A percentile compares a stretch with the other conserved stretches of the same genome.
Conservation (phyloP, 2,888 invertebrate genomes). For the Pseudococcus jackbeardsleyi region DNA sequence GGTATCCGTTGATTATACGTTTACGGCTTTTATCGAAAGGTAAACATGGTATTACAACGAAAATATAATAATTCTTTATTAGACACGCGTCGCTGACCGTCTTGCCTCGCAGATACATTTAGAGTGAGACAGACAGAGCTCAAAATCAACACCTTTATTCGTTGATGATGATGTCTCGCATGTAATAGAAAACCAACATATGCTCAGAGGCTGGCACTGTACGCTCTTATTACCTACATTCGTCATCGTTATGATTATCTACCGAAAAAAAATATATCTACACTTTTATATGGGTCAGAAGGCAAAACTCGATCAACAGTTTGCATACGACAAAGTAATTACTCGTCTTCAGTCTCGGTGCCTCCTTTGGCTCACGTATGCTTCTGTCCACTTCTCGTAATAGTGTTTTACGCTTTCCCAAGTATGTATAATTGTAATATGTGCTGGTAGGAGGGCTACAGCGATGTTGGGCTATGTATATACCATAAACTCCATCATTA, state of each 20-base stretch:
- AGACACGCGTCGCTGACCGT: conserved; percentile 62
- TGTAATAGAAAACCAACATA: not conserved
- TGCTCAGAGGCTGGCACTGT: not conserved
- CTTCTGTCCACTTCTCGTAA: not conserved
- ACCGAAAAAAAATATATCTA: not conserved
- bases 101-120: conserved; percentile 18
- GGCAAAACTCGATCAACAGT: not conserved
- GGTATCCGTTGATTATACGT: conserved; percentile 58
- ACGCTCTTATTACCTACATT: not conserved
- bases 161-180: not conserved
- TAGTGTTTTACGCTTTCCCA: conserved; percentile 8
- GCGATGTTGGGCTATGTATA: not conserved
- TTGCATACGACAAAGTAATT: conserved; percentile 20
- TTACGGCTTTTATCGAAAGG: conserved; percentile 45
- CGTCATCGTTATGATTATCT: not conserved
- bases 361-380: not conserved
- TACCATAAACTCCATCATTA: not conserved
- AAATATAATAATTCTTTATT: conserved; percentile 55
- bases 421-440: not conserved
- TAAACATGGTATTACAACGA: conserved; percentile 49
- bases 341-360: not conserved
- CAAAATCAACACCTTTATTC: conserved; percentile 17
- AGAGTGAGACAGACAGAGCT: not conserved
- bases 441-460: not conserved
- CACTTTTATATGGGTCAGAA: not conserved